Evolutionary conservation across 2,888 invertebrate species (phyloP).

Genomic region (Acanthopleura granulata): DNA sequence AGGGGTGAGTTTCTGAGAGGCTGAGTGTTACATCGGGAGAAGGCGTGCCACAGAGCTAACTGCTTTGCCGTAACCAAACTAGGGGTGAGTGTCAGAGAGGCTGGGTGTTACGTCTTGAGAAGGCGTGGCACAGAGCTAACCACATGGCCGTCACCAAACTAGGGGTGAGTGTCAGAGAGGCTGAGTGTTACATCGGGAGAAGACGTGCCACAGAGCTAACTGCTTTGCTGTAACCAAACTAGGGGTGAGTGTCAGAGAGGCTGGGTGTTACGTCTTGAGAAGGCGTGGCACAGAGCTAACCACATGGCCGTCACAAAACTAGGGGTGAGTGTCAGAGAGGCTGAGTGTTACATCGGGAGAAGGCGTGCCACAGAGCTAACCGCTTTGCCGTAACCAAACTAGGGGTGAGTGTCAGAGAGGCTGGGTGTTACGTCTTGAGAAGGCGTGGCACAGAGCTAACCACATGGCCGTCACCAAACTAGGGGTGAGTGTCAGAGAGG

Average conservation of each 20-base stretch:
- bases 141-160: no score
- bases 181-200: slow-evolving; percentile 85
- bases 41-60: slow-evolving; percentile 94
- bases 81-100: not conserved
- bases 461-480: slow-evolving; percentile 81
- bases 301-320: no score
- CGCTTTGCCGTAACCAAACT: no score
- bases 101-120: no score
- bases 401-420: no score
- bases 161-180: slow-evolving; percentile 73
- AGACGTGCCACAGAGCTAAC: slow-evolving; percentile 94
- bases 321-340: no score
- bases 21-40: slow-evolving; percentile 86
- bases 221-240: slow-evolving; percentile 81
- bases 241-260: not conserved
- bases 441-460: slow-evolving; percentile 94
- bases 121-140: no score
- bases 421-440: slow-evolving; percentile 85
- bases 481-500: not conserved
- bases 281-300: no score
- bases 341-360: no score
- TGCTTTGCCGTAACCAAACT: slow-evolving; percentile 81
- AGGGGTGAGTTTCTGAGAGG: no score
- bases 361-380: no score
- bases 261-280: no score